Evolutionary conservation across 2,888 invertebrate species (phyloP), one percentile per base, ranked within the genome.

Genomic region (Abrostola triplasia): DNA sequence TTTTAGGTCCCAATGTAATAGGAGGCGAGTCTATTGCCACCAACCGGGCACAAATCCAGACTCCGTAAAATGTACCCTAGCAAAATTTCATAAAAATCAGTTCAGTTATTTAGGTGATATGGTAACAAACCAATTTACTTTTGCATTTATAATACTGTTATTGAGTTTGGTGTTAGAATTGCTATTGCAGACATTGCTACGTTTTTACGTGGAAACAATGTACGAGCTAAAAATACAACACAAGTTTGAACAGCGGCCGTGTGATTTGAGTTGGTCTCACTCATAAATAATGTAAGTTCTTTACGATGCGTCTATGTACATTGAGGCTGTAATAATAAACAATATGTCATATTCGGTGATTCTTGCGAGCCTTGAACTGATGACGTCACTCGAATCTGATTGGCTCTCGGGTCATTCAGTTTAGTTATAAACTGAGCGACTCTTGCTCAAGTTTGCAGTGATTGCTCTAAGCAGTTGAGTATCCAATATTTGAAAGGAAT

Each of bases 291-390:
- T 44, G 7, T 36, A 37, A 36, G 35, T 36, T 48, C 37, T 60
- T 64, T 58, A 70, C 55, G 67, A 74, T 59, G 62, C 51, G 56
- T 59, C 47, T 44, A 49, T 60, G 63, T 50, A 12, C 8, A 12
- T 60, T 53, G 52, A 36, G 47, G 36, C 64, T 70, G 60, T 71
- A 76, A 80, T 71, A 81, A 81, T 81, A 75, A 77, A 73, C 67
- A 62, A 57, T 70, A 67, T 65, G 62, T 72, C 66, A 81, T 67
- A 63, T 67, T 67, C 53, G 53, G 53, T 55, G 36, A 58, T 59
- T 58, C 68, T 69, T 40, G 74, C 70, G 70, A 69, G 72, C 78
- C 78, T 81, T 81, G 75, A 42, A 66, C 59, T 6, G 42, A 35
- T 70, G 53, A 62, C 64, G 53, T 62, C 69, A 71, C 40, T 38